phyloP scores from a whole-genome alignment of 1,140 invertebrate species.

The Battus philenor region DNA sequence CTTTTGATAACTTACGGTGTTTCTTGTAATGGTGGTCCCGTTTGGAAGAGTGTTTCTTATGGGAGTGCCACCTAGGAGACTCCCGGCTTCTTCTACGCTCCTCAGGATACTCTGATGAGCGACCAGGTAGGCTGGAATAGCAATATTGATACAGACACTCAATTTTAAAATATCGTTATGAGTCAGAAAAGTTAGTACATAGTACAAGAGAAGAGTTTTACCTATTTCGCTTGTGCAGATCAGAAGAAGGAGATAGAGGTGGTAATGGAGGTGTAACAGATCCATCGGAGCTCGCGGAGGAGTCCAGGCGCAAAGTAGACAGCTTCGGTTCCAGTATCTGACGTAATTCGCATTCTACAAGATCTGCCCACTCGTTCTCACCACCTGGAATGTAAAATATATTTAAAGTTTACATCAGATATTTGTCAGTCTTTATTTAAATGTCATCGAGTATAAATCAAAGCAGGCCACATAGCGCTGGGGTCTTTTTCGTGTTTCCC shows the following conservation, averaged over 20 bases:
- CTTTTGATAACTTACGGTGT: constrained; percentile 54
- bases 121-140: constrained; percentile 47
- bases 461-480: too few relatives aligned
- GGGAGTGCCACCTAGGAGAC: constrained; percentile 67
- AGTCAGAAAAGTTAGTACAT: neutral
- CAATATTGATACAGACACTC: neutral
- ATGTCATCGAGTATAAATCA: too few relatives aligned
- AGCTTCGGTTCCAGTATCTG: constrained; percentile 85
- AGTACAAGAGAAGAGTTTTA: constrained; percentile 18
- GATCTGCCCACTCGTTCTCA: constrained; percentile 89
- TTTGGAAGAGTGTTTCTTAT: constrained; percentile 68
- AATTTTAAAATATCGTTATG: neutral
- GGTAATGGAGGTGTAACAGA: constrained; percentile 87
- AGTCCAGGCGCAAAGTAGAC: constrained; percentile 74
- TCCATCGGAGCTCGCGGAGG: constrained; percentile 76
- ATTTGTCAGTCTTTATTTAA: too few relatives aligned
- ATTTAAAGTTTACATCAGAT: too few relatives aligned
- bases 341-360: constrained; percentile 87
- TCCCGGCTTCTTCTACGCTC: constrained; percentile 53
- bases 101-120: constrained; percentile 55
- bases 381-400: too few relatives aligned
- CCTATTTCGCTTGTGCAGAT: constrained; percentile 62
- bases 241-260: constrained; percentile 80
- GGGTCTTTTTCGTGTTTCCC: too few relatives aligned
- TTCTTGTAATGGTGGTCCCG: constrained; percentile 72